Conservation (phyloP, 2,888 invertebrate species). For the Leptopilina syphax region DNA sequence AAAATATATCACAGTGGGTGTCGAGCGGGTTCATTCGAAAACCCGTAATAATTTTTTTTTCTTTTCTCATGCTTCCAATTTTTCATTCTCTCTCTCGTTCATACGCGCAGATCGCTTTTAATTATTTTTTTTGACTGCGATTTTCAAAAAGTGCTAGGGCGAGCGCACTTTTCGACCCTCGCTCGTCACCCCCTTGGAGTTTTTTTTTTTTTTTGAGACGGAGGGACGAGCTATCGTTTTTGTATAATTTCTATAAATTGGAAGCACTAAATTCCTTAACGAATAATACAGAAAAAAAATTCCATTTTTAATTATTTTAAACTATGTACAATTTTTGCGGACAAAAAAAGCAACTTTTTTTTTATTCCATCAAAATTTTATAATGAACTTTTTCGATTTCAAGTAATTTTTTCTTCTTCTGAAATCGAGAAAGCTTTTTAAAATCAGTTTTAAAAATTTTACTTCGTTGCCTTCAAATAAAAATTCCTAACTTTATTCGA, state of each 20-base stretch:
- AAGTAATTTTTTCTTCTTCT: neutral
- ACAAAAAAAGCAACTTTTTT: neutral
- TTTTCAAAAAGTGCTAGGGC: slow-evolving; percentile 47
- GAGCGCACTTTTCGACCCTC: slow-evolving; percentile 47
- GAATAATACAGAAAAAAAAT: neutral
- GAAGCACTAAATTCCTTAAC: slow-evolving; percentile 37
- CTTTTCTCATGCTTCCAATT: no score
- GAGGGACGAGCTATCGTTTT: slow-evolving; percentile 42
- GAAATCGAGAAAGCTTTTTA: neutral
- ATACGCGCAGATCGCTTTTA: slow-evolving; percentile 27
- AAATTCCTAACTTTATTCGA: no score
- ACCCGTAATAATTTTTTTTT: slow-evolving; percentile 39
- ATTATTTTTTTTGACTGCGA: slow-evolving; percentile 36
- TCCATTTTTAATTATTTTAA: neutral
- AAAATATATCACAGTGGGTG: slow-evolving; percentile 54
- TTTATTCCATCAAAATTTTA: neutral
- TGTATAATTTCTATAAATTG: slow-evolving; percentile 23
- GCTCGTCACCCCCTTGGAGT: slow-evolving; percentile 51
- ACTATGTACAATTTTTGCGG: slow-evolving; percentile 1
- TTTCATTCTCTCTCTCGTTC: slow-evolving; percentile 17
- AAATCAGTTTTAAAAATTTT: no score
- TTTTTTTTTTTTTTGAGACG: slow-evolving; percentile 21
- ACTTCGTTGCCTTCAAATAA: no score
- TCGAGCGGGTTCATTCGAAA: slow-evolving; percentile 50
- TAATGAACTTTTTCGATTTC: no score